A percentile compares a stretch with the other conserved stretches of the same genome.
Evolutionary conservation across 2,113 vertebrate species (phyloP).

Genomic region (mouse (Mus musculus)): DNA sequence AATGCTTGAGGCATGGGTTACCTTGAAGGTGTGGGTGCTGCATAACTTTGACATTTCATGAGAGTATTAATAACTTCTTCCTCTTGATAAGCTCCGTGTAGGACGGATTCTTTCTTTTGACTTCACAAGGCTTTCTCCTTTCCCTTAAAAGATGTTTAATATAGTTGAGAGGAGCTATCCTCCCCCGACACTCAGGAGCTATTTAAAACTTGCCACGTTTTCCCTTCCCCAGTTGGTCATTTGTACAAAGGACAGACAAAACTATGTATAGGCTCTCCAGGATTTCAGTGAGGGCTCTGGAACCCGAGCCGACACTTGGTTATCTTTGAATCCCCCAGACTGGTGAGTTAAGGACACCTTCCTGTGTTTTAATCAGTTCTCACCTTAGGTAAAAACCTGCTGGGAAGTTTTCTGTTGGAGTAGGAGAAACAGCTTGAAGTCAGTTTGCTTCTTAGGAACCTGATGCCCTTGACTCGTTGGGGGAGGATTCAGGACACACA

Average conservation of each 20-base stretch:
- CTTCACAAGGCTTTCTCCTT: conserved; percentile 30
- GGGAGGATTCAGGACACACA: not conserved
- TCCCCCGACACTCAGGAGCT: conserved; percentile 31
- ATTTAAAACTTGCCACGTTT: conserved; percentile 64
- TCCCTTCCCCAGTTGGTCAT: conserved; percentile 27
- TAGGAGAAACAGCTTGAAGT: conserved; percentile 15
- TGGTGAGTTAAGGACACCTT: not conserved
- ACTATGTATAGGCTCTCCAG: not conserved
- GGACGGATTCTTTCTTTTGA: conserved; percentile 35
- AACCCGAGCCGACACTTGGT: not conserved
- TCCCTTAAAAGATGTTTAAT: conserved; percentile 43
- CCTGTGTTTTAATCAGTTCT: conserved; percentile 49
- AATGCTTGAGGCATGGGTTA: conserved; percentile 20
- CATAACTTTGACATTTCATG: conserved; percentile 6
- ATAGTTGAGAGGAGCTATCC: not conserved
- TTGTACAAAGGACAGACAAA: conserved; percentile 41
- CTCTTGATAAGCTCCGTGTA: conserved; percentile 28
- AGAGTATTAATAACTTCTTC: conserved; percentile 49
- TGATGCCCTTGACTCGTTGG: not conserved
- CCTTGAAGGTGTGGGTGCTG: not conserved
- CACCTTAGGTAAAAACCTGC: conserved; percentile 15
- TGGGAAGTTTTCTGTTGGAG: conserved; percentile 8
- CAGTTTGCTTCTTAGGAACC: conserved; percentile 24
- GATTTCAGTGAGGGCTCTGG: not conserved
- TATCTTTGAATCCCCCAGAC: not conserved